These are phyloP conservation scores for Labrus mixtus DNA, from an alignment of 2,113 vertebrate genomes.

Conservation along the genomic window DNA sequence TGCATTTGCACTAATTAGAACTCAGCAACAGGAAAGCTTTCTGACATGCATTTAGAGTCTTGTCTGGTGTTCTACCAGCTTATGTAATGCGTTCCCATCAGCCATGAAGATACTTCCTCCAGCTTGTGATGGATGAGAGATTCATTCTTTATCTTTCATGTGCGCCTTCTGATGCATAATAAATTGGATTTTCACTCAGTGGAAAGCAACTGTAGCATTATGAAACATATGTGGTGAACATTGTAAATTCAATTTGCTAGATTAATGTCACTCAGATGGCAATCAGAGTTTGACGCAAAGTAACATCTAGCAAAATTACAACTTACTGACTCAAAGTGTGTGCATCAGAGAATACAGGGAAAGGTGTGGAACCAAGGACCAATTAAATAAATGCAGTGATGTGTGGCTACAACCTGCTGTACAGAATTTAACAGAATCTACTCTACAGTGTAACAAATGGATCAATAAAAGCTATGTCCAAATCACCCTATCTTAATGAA, in stretches of 20 bases:
- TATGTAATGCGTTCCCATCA: constrained; percentile 53
- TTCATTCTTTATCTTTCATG: constrained; percentile 41
- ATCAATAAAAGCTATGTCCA: constrained; percentile 5
- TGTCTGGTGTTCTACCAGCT: constrained; percentile 25
- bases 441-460: constrained; percentile 1
- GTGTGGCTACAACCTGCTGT: no score
- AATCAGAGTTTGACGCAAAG: neutral
- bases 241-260: constrained; percentile 5
- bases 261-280: neutral
- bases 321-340: neutral
- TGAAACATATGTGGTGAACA: neutral
- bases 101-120: constrained; percentile 15
- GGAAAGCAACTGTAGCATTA: constrained; percentile 22
- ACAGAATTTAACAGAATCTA: no score
- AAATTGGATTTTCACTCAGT: constrained; percentile 42
- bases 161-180: constrained; percentile 23
- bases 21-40: constrained; percentile 46
- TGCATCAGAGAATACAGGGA: neutral
- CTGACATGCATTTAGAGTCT: constrained; percentile 57
- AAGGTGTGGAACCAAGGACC: no score
- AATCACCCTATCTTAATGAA: constrained; percentile 23
- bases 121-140: constrained; percentile 39
- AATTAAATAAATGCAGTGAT: no score
- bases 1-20: constrained; percentile 73
- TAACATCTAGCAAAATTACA: neutral